Percentiles rank a stretch among this genome's conserved stretches.
phyloP scores from a whole-genome alignment of 2,888 invertebrate genomes.

The Zonitis immaculata region DNA sequence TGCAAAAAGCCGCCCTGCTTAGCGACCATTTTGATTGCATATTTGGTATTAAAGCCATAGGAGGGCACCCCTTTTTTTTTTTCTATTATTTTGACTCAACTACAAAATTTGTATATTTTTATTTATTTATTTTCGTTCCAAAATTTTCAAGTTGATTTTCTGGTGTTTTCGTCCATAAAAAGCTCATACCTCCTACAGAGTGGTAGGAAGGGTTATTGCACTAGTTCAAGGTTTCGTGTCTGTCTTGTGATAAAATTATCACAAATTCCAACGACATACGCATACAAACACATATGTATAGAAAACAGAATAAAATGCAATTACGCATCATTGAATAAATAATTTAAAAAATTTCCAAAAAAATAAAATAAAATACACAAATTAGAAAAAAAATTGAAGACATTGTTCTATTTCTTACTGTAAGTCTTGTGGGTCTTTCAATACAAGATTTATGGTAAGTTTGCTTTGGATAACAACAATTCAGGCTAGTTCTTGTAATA shows the following conservation, averaged over 20 bases:
- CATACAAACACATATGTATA: neutral
- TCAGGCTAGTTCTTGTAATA: neutral
- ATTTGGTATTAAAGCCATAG: constrained; percentile 7
- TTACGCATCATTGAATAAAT: neutral
- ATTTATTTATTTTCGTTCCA: too few relatives aligned
- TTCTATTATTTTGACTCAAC: too few relatives aligned
- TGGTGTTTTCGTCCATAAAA: constrained; percentile 3
- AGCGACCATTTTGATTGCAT: constrained; percentile 22
- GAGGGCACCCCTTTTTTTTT: constrained; percentile 1
- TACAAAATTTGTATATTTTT: too few relatives aligned
- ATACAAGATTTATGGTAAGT: neutral
- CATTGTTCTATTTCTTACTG: neutral
- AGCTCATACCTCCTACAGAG: constrained; percentile 2
- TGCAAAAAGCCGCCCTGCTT: neutral
- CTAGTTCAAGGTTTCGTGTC: neutral
- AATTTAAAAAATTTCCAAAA: neutral
- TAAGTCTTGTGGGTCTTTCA: neutral
- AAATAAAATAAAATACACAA: neutral
- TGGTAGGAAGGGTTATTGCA: constrained; percentile 5
- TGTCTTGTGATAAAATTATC: constrained; percentile 2
- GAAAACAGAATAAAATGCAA: neutral
- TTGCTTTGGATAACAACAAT: neutral
- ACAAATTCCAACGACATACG: neutral
- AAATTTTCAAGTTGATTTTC: too few relatives aligned
- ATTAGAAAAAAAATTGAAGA: neutral